These are phyloP conservation scores for Cerastis leucographa DNA, from an alignment of 2,888 invertebrate species.

Conservation along the genomic window DNA sequence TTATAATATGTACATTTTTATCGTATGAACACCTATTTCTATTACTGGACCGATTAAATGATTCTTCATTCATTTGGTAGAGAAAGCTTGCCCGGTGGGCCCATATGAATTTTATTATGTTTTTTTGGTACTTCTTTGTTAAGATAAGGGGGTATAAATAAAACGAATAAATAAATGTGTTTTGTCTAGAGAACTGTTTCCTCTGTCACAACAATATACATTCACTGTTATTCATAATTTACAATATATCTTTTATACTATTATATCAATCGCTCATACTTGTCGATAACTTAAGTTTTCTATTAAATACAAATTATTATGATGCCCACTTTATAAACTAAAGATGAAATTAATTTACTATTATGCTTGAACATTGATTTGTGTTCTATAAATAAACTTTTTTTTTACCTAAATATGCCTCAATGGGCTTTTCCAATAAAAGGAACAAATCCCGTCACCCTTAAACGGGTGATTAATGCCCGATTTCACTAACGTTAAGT, in stretches of 20 bases:
- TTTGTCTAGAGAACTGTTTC: conserved; percentile 77
- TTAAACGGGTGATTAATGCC: neutral
- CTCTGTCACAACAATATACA: conserved; percentile 76
- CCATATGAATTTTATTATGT: no score
- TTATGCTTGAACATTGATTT: conserved; percentile 31
- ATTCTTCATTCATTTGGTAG: no score
- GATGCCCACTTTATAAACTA: neutral
- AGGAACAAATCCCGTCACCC: neutral
- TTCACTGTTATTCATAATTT: conserved; percentile 75
- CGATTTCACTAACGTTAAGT: neutral
- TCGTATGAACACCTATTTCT: no score
- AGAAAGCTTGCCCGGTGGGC: no score
- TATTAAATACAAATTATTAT: conserved; percentile 22
- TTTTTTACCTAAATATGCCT: neutral
- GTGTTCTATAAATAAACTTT: neutral
- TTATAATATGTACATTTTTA: no score
- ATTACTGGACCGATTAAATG: no score
- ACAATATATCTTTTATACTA: conserved; percentile 75
- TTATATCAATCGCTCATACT: conserved; percentile 61
- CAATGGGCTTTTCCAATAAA: neutral
- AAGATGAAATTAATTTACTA: conserved; percentile 25
- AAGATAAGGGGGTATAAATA: conserved; percentile 44
- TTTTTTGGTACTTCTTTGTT: no score
- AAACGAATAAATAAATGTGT: conserved; percentile 63
- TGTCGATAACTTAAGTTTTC: conserved; percentile 43